Evolutionary conservation across 2,113 vertebrate species (phyloP).

Genomic region (Podiceps cristatus): DNA sequence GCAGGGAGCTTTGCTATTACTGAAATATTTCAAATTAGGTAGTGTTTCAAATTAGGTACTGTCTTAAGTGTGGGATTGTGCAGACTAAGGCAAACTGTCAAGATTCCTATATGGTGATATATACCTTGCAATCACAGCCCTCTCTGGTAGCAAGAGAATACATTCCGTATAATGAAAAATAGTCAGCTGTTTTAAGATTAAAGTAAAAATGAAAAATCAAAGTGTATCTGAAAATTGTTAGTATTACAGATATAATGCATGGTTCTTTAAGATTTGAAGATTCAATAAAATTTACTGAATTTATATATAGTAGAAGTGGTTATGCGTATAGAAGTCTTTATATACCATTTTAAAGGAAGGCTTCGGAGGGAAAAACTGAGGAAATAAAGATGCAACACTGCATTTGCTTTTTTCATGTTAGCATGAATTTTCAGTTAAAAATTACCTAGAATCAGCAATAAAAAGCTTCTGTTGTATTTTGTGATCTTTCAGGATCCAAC

Average conservation of each 20-base stretch:
- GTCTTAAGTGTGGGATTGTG: neutral
- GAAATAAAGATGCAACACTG: neutral
- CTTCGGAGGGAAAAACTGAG: neutral
- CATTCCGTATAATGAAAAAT: neutral
- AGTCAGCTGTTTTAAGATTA: constrained; percentile 29
- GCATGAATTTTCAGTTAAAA: neutral
- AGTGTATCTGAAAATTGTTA: neutral
- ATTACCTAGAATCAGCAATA: neutral
- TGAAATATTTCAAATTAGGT: neutral
- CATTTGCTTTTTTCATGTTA: neutral
- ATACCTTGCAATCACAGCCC: neutral
- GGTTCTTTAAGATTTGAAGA: neutral
- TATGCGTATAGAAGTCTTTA: neutral
- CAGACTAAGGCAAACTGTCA: constrained; percentile 11
- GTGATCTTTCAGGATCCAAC: neutral
- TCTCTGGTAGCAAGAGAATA: neutral
- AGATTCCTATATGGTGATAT: neutral
- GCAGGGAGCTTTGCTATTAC: neutral
- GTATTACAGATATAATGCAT: neutral
- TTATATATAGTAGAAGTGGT: neutral
- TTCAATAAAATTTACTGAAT: neutral
- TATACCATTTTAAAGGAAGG: neutral
- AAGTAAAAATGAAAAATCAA: neutral
- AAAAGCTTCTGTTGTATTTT: neutral
- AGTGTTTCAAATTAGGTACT: neutral